Base-by-base conservation (phyloP, 2,113 vertebrate species). In the Sterrhoptilus dennistouni region DNA sequence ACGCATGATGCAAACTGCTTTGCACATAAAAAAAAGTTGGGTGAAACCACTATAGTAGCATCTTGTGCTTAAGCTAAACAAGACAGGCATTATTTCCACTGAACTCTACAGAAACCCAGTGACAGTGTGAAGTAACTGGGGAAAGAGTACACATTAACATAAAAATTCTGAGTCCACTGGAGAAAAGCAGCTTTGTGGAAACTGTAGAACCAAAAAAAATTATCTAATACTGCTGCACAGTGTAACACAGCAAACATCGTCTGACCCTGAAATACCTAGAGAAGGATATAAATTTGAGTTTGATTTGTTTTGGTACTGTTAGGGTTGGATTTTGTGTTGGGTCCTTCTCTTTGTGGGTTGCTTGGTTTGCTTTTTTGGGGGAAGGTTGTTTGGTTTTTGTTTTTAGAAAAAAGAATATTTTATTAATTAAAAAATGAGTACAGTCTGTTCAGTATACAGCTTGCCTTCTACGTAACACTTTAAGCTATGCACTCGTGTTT, bases 11-110 rank as follows among this genome's bases (percentile, higher is more conserved):
- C 16, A 74, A 83, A 66, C 24, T n/a, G 24, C 77, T 88, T 56
- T 74, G 42, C 61, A 76, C 66, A n/a, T 76, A 83, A 92, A 57
- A 56, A 81, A 78, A 59, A 23, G 27, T 69, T 93, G 72, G 21
- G 52, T 65, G 81, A 79, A 87, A 95, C 45, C 72, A 60, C 85
- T 77, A 90, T 40, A 93, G 78, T 59, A 86, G 68, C 19, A 70
- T 85, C 92, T 63, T 92, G 93, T 96, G 63, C 87, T 94, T 91
- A 88, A 93, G 87, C 82, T 80, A 80, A 94, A 96, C 94, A 96
- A 96, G 75, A 77, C 50, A 83, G 71, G 70, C 79, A 95, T 94
- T 96, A 93, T 97, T 96, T 90, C 66, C 85, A 94, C 3, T 95
- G 90, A 96, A 94, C 71, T 92, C 87, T 70, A 74, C 25, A 79